Percentiles rank a stretch among this genome's conserved stretches.
Conservation (phyloP, 2,113 vertebrate genomes). For the Neodontobutis hainanensis region DNA sequence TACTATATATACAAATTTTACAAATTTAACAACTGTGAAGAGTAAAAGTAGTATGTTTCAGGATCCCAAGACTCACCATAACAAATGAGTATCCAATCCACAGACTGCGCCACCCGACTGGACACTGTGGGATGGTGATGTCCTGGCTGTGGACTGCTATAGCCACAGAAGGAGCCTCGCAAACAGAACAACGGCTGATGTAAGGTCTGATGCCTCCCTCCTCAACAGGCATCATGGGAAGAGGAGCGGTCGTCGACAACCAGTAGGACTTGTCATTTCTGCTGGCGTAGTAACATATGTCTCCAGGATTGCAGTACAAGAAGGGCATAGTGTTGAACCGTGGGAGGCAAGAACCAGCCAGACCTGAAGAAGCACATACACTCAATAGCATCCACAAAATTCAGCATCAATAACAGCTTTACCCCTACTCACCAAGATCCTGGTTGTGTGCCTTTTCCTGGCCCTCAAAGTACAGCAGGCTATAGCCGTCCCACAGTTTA, state of each 20-base stretch:
- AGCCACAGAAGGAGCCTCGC: constrained; percentile 93
- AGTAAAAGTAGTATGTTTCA: too few relatives aligned
- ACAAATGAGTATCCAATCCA: constrained; percentile 99
- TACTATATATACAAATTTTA: too few relatives aligned
- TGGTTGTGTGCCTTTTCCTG: constrained; percentile 98
- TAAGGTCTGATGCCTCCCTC: constrained; percentile 90
- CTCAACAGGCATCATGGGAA: constrained; percentile 98
- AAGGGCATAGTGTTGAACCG: constrained; percentile 97
- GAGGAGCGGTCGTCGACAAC: constrained; percentile 93
- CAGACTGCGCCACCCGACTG: constrained; percentile 91
- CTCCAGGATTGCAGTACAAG: constrained; percentile 96
- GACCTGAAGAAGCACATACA: constrained; percentile 73
- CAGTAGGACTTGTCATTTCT: constrained; percentile 98
- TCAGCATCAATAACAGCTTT: not conserved
- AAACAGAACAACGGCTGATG: constrained; percentile 96
- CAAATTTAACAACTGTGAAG: too few relatives aligned
- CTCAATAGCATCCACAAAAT: not conserved
- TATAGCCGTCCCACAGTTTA: constrained; percentile 95
- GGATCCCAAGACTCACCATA: constrained; percentile 82
- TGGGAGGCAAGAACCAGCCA: constrained; percentile 94
- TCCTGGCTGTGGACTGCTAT: constrained; percentile 97
- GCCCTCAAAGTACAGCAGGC: constrained; percentile 94
- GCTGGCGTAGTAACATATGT: constrained; percentile 93
- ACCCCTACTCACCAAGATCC: constrained; percentile 86
- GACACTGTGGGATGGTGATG: constrained; percentile 91